These are phyloP conservation scores for Melitaea athalia DNA, from an alignment of 2,888 invertebrate genomes.

Conservation along the genomic window DNA sequence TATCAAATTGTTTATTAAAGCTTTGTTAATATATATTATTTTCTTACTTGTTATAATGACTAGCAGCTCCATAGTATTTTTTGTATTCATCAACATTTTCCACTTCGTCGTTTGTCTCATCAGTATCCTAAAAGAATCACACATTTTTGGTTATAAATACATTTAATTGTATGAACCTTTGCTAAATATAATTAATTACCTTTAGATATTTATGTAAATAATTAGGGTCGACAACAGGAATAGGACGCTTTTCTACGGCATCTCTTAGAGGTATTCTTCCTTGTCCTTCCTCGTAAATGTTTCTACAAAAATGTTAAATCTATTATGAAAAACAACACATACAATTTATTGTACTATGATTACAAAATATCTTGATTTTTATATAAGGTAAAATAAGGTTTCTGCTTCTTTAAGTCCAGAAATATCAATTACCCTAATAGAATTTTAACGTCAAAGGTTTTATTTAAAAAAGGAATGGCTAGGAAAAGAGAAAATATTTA, in stretches of 20 bases:
- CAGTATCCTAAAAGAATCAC: constrained; percentile 52
- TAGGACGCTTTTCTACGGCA: constrained; percentile 85
- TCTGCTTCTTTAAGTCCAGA: no score
- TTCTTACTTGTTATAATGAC: constrained; percentile 68
- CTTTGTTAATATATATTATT: no score
- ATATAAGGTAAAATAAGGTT: no score
- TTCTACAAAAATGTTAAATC: constrained; percentile 30
- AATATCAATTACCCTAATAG: no score
- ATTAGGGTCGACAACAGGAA: constrained; percentile 59
- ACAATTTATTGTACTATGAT: neutral
- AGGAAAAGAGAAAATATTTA: no score
- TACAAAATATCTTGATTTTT: neutral
- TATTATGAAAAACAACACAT: neutral
- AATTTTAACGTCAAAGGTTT: no score
- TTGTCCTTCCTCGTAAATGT: constrained; percentile 67
- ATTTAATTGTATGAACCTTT: neutral
- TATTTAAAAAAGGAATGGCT: no score
- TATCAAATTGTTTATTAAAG: no score
- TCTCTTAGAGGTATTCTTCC: constrained; percentile 85
- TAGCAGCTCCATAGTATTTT: constrained; percentile 74
- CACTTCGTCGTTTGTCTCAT: constrained; percentile 43
- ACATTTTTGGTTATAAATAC: neutral
- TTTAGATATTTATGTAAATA: constrained; percentile 57
- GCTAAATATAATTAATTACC: constrained; percentile 45
- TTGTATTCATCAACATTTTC: constrained; percentile 48